A percentile compares a stretch with the other conserved stretches of the same genome.
Conservation (phyloP, 2,113 vertebrate species). For the Saguinus midas region DNA sequence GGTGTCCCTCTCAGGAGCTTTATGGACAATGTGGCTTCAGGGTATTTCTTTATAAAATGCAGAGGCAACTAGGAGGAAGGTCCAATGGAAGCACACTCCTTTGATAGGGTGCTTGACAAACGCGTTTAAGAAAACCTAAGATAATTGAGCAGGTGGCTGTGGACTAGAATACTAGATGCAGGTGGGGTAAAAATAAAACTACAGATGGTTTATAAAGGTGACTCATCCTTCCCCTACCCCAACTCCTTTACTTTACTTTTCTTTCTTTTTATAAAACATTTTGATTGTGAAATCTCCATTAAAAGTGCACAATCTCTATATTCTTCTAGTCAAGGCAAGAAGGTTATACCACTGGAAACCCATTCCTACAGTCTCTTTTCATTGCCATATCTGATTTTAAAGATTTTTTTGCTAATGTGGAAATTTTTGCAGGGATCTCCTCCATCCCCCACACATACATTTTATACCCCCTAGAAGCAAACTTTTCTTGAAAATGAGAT, state of each 20-base stretch:
- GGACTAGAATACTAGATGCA: neutral
- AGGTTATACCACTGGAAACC: neutral
- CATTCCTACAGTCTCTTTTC: neutral
- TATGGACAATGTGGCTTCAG: neutral
- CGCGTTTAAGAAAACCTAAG: neutral
- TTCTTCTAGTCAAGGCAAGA: neutral
- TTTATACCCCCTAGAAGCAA: neutral
- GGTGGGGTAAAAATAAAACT: constrained; percentile 27
- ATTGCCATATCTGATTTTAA: neutral
- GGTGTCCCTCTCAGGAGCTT: neutral
- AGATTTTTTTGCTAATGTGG: neutral
- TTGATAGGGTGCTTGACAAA: neutral
- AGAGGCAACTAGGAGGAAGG: neutral
- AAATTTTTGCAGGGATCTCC: neutral
- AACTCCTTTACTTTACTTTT: neutral
- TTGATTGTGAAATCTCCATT: constrained; percentile 2
- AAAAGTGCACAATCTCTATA: neutral
- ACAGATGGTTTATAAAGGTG: constrained; percentile 36
- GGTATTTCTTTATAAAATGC: neutral
- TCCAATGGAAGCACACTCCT: neutral
- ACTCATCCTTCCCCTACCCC: neutral
- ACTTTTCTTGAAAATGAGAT: neutral
- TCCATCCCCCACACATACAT: neutral
- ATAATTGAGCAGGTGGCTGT: neutral
- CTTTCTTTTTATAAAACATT: neutral